Base-by-base conservation (phyloP, 2,888 invertebrate genomes). In the Euproctis similis region DNA sequence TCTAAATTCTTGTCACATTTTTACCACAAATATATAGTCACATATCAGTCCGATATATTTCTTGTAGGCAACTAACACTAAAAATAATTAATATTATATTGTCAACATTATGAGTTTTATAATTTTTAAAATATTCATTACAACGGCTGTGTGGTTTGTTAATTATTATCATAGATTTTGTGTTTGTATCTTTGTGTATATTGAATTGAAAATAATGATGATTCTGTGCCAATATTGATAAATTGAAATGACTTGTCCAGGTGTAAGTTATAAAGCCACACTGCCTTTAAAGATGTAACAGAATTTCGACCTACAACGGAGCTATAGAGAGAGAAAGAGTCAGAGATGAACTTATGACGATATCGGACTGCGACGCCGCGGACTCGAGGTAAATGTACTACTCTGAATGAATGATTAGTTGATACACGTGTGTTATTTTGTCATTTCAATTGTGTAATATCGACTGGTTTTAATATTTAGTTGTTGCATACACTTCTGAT, bases 321-420 rank as follows among this genome's bases (percentile, higher is more conserved):
- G 76, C 70, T 70, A 61, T 62, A 66, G 53, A 64, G 61, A 69
- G 59, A 55, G n/a, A n/a, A n/a, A n/a, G 45, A 64, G 61, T 67
- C 58, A 54, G 43, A 53, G 58, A 56, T 56, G 60, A 62, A 54
- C 43, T n/a, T n/a, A n/a, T n/a, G n/a, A n/a, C 39, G 51, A 63
- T 46, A 47, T 54, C 59, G 56, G 58, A 52, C 65, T 58, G 48
- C 71, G 65, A 64, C 71, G 65, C 75, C 56, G 61, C 67, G 57
- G 74, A 75, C 36, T 46, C 61, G 82, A 82, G 82, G 82, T 82
- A 82, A 81, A 67, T 74, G 67, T 71, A 76, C 71, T 61, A 64
- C 66, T 61, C 56, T 61, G 66, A 68, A 70, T 73, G 78, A 72
- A 39, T n/a, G n/a, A n/a, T n/a, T 68, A 66, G 63, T 29, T 53